These are phyloP conservation scores for Caenorhabditis briggsae DNA, from an alignment of 1,140 invertebrate species.

Conservation along the genomic window DNA sequence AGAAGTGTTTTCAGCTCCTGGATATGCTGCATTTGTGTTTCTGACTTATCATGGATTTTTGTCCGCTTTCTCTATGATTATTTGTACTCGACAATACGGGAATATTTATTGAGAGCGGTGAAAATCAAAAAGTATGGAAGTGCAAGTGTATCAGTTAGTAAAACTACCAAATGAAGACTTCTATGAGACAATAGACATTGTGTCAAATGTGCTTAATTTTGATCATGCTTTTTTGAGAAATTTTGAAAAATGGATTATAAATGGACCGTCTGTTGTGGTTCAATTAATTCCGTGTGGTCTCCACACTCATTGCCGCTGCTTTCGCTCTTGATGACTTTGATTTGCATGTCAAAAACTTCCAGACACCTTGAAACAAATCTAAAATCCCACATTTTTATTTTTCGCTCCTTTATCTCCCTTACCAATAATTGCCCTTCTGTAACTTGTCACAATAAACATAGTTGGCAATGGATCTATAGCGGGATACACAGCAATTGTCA, in stretches of 20 bases:
- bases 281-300: neutral
- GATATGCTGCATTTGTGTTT: neutral
- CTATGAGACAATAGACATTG: no score
- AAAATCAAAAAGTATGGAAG: neutral
- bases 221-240: no score
- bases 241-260: no score
- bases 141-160: neutral
- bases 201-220: no score
- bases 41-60: neutral
- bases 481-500: conserved; percentile 6
- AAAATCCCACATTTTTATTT: neutral
- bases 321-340: neutral
- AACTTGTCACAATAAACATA: conserved; percentile 27
- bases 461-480: conserved; percentile 4
- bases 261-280: no score
- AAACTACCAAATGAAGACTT: neutral
- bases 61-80: neutral
- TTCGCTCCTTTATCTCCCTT: neutral
- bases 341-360: neutral
- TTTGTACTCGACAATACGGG: neutral
- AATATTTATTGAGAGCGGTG: neutral
- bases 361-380: neutral
- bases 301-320: neutral
- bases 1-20: neutral
- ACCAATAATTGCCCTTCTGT: neutral